Conservation (phyloP, 92 coral and sea anemone species). For the Zoanthus gigantus region DNA sequence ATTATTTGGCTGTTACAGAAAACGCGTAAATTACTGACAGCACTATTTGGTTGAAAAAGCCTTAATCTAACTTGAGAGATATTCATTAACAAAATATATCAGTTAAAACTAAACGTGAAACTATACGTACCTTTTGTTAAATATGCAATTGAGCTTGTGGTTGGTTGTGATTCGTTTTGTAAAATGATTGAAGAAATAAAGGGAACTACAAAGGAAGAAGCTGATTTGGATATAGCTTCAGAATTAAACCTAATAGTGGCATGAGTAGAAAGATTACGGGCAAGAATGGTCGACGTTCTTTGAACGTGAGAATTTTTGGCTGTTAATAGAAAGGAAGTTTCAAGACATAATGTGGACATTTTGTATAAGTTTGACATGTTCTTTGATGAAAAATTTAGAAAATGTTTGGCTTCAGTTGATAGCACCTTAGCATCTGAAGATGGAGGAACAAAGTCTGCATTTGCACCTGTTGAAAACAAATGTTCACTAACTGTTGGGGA, state of each 20-base stretch:
- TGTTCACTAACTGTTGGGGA: too few species aligned
- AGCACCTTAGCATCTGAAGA: too few species aligned
- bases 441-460: too few species aligned
- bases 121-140: neutral
- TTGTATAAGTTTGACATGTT: too few species aligned
- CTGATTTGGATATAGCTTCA: neutral
- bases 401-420: too few species aligned
- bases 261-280: neutral
- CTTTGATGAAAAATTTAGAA: too few species aligned
- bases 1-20: too few species aligned
- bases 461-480: too few species aligned
- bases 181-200: neutral
- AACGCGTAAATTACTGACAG: neutral
- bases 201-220: neutral
- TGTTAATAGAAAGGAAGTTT: neutral
- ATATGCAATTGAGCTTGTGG: neutral
- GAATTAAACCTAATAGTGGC: neutral
- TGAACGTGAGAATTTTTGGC: neutral
- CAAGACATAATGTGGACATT: too few species aligned
- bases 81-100: neutral
- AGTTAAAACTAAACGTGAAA: neutral
- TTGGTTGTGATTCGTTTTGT: neutral
- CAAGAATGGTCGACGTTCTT: too few species aligned
- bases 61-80: neutral
- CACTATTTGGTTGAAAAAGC: neutral